Conservation (phyloP, 2,113 vertebrate genomes). For the Phoenicopterus ruber region DNA sequence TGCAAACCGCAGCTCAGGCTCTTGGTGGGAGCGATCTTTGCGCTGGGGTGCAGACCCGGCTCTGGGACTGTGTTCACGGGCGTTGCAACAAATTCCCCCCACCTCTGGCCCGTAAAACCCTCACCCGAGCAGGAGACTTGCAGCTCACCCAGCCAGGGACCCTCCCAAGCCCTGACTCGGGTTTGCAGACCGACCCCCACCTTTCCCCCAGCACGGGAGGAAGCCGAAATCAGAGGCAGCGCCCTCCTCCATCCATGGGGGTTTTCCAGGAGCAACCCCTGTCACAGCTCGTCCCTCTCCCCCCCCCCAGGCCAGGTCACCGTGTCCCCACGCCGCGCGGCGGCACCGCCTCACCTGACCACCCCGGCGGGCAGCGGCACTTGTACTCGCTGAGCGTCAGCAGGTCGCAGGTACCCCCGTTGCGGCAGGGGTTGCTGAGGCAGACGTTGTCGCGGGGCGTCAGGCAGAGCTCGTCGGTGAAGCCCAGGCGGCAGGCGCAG, state of each 20-base stretch:
- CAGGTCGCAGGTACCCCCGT: conserved; percentile 88
- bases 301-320: fast-evolving
- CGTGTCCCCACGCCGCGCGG: fast-evolving
- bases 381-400: conserved; percentile 79
- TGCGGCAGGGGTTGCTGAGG: conserved; percentile 84
- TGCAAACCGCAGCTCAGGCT: neutral
- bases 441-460: conserved; percentile 81
- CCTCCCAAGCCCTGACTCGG: fast-evolving
- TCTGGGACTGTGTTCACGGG: fast-evolving
- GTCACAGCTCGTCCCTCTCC: fast-evolving
- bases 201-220: neutral
- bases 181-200: neutral
- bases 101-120: neutral
- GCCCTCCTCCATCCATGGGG: fast-evolving
- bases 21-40: neutral
- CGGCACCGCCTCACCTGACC: conserved; percentile 82
- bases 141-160: neutral
- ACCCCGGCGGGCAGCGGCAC: conserved; percentile 90
- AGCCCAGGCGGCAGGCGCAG: conserved; percentile 85
- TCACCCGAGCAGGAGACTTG: fast-evolving
- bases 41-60: fast-evolving
- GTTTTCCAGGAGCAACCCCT: neutral
- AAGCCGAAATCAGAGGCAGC: neutral
- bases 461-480: conserved; percentile 81
- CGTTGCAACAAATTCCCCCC: neutral